Conservation (phyloP, 2,113 vertebrate genomes). For the cattle (Bos taurus) region ARS-UCD2.0 NC_037336.1:75102001-75102500, state of each 20-base stretch:
- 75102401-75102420: neutral
- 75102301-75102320: neutral
- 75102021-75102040: neutral
- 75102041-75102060: neutral
- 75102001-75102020: neutral
- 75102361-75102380: neutral
- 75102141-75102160: neutral
- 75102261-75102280: neutral
- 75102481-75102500: neutral
- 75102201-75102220: neutral
- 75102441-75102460: neutral
- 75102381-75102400: neutral
- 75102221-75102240: neutral
- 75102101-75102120: neutral
- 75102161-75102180: neutral
- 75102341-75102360: neutral
- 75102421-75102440: neutral
- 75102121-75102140: neutral
- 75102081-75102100: neutral
- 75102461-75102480: neutral
- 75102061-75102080: neutral
- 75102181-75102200: neutral
- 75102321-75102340: neutral
- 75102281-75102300: neutral
- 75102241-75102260: neutral